These are phyloP conservation scores for Alfaro cultratus DNA, from an alignment of 2,797 vertebrate species.

Conservation along the genomic window DNA sequence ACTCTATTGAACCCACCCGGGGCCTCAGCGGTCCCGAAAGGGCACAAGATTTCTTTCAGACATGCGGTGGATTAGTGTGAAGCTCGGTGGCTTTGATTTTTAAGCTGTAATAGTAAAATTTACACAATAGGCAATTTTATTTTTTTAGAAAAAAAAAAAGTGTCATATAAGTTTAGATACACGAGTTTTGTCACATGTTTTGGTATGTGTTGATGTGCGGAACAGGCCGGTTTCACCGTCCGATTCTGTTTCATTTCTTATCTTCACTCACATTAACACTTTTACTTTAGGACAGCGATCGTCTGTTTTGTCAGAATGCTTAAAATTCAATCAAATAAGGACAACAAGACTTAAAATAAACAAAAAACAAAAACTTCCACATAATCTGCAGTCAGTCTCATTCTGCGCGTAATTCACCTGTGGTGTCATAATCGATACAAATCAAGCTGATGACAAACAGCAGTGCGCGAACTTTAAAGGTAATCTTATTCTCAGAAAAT, in stretches of 20 bases:
- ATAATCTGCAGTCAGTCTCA: not conserved
- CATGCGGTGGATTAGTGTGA: constrained; percentile 64
- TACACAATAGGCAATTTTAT: not conserved
- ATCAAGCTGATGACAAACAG: constrained; percentile 6
- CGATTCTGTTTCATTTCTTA: constrained; percentile 8
- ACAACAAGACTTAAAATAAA: not conserved
- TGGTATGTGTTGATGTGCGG: constrained; percentile 25
- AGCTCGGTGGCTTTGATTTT: constrained; percentile 58
- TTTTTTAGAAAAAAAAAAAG: not conserved
- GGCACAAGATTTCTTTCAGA: constrained; percentile 67
- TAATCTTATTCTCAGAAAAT: not conserved
- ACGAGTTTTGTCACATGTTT: not conserved
- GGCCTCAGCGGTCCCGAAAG: constrained; percentile 72
- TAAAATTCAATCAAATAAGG: not conserved
- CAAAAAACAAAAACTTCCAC: not conserved
- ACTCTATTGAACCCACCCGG: constrained; percentile 71
- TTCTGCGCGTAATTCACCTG: constrained; percentile 18
- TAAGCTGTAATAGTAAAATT: constrained; percentile 36
- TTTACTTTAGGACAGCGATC: not conserved
- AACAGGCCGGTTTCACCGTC: constrained; percentile 16
- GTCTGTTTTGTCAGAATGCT: not conserved
- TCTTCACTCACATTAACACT: not conserved
- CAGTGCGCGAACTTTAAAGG: not conserved
- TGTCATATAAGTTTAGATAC: constrained; percentile 6
- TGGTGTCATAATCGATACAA: constrained; percentile 36